These are phyloP conservation scores for Notodonta dromedarius DNA, from an alignment of 2,888 invertebrate species.

Conservation along the genomic window DNA sequence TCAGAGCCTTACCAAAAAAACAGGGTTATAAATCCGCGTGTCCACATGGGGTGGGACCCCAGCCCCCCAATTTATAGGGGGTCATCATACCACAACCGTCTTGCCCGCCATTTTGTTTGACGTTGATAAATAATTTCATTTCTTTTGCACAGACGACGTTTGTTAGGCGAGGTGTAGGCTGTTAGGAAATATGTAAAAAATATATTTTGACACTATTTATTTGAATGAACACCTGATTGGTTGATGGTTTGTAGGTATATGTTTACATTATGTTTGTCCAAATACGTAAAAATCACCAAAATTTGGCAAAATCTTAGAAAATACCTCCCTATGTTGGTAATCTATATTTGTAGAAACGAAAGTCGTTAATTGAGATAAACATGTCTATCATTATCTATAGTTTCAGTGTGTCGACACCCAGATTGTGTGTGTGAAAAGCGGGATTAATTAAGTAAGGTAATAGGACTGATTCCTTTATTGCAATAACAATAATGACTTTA, in stretches of 20 bases:
- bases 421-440: too few relatives aligned
- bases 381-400: too few relatives aligned
- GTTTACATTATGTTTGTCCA: background rate
- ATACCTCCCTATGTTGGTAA: too few relatives aligned
- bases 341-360: too few relatives aligned
- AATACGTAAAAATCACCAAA: background rate
- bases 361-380: too few relatives aligned
- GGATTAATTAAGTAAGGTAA: too few relatives aligned
- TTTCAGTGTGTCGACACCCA: too few relatives aligned
- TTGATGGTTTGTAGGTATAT: background rate
- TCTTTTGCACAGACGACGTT: constrained; percentile 39
- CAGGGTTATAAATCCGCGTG: constrained; percentile 25
- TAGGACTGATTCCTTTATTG: too few relatives aligned
- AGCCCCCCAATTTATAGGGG: constrained; percentile 58
- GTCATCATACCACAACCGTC: constrained; percentile 56
- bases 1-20: constrained; percentile 12
- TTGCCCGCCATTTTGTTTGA: constrained; percentile 57
- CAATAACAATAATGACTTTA: too few relatives aligned
- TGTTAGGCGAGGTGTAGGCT: constrained; percentile 38
- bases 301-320: too few relatives aligned
- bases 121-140: constrained; percentile 76
- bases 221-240: background rate
- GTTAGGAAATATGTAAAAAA: too few relatives aligned
- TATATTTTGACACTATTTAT: background rate
- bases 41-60: constrained; percentile 50